Conservation (phyloP, 1,140 invertebrate species). For the Trissolcus basalis region DNA sequence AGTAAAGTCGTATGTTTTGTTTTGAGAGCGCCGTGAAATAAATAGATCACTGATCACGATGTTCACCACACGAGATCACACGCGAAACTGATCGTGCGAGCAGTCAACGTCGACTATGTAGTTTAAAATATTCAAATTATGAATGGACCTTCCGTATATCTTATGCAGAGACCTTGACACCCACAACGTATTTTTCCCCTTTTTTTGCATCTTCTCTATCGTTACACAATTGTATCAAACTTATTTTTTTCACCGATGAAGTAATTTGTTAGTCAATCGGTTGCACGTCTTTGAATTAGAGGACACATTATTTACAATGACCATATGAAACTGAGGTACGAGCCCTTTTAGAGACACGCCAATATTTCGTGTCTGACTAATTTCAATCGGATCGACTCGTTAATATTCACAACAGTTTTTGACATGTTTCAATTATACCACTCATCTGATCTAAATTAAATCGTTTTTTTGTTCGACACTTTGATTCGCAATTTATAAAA, state of each 20-base stretch:
- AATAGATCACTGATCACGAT: constrained; percentile 25
- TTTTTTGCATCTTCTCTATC: constrained; percentile 49
- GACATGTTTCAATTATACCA: not conserved
- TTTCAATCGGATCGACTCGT: not conserved
- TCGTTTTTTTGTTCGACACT: no score
- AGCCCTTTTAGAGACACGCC: constrained; percentile 33
- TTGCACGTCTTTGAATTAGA: constrained; percentile 42
- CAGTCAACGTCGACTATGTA: constrained; percentile 24
- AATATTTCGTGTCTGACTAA: not conserved
- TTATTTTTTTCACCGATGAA: constrained; percentile 43
- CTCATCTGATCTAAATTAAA: no score
- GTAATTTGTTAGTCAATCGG: constrained; percentile 51
- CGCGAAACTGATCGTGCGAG: constrained; percentile 54
- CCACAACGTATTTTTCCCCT: constrained; percentile 27
- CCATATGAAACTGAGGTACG: constrained; percentile 7
- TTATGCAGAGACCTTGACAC: constrained; percentile 46
- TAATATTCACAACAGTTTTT: constrained; percentile 6
- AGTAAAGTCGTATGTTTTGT: not conserved
- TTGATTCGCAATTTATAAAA: no score
- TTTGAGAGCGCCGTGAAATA: not conserved
- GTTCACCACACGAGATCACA: constrained; percentile 52
- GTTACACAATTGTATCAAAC: constrained; percentile 56
- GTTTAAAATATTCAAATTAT: constrained; percentile 46
- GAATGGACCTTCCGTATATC: constrained; percentile 57
- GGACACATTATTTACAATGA: constrained; percentile 42